These are phyloP conservation scores for Limonius californicus DNA, from an alignment of 1,140 invertebrate genomes.

Conservation along the genomic window DNA sequence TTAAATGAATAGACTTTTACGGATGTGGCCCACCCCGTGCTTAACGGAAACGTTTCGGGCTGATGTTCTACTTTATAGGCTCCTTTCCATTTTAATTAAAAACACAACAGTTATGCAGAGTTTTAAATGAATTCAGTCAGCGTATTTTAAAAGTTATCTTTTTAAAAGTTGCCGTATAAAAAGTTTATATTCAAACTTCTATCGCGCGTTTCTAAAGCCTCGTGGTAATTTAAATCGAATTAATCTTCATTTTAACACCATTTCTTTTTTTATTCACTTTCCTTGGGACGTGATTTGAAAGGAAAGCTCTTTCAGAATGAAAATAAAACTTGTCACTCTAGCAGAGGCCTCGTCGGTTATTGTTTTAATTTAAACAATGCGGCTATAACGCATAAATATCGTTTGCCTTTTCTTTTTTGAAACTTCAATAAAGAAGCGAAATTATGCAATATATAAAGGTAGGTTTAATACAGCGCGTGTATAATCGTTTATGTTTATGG, in stretches of 20 bases:
- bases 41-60: neutral
- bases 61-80: neutral
- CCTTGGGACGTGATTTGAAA: constrained; percentile 18
- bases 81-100: constrained; percentile 1
- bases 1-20: neutral
- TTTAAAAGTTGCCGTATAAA: constrained; percentile 25
- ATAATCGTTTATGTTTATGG: neutral
- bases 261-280: constrained; percentile 17
- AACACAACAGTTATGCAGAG: constrained; percentile 4
- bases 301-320: neutral
- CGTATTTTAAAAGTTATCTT: constrained; percentile 20
- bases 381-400: neutral
- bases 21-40: neutral
- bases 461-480: neutral
- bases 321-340: neutral
- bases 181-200: constrained; percentile 28
- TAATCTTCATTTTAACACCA: constrained; percentile 30
- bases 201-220: constrained; percentile 20
- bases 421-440: neutral
- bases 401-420: neutral
- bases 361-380: neutral
- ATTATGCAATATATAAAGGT: constrained; percentile 14
- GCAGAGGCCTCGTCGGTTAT: neutral
- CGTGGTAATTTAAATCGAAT: constrained; percentile 27
- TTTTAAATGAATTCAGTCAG: constrained; percentile 25